Conservation (phyloP, 2,797 vertebrate genomes). For the Phylloscopus collybita region DNA sequence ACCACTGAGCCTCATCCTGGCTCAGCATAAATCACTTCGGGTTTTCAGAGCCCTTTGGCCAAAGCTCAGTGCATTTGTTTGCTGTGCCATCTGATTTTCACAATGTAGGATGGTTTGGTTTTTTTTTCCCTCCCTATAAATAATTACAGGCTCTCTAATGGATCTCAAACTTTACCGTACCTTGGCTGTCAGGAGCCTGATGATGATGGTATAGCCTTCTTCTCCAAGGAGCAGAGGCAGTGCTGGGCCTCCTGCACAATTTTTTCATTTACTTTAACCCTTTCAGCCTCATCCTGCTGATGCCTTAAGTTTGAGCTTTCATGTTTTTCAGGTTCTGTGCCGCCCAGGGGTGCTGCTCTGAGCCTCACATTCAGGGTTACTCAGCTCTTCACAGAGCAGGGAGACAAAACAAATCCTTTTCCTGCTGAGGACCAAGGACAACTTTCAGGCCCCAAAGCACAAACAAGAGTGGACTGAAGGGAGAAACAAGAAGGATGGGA, state of each 20-base stretch:
- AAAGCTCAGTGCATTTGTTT: neutral
- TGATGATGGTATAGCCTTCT: neutral
- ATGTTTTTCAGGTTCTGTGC: no score
- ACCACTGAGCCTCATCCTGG: rapidly evolving
- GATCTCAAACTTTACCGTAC: conserved; percentile 50
- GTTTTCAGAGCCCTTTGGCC: neutral
- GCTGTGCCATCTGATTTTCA: neutral
- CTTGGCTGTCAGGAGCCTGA: conserved; percentile 50
- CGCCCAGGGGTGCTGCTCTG: no score
- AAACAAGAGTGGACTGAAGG: no score
- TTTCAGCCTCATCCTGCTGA: neutral
- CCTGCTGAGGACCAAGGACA: no score
- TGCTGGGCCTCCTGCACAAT: neutral
- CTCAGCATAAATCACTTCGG: neutral
- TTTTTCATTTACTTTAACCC: neutral
- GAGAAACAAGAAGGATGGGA: no score
- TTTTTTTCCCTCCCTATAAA: conserved; percentile 44
- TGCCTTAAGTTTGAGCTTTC: no score
- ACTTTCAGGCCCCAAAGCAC: no score
- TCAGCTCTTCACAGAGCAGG: no score
- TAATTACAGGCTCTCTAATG: conserved; percentile 70
- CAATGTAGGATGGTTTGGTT: neutral
- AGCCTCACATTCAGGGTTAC: no score
- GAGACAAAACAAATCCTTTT: no score
- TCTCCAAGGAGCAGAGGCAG: neutral